Percentiles rank a stretch among this genome's conserved stretches.
Evolutionary conservation across 2,888 invertebrate species (phyloP).

Genomic region (Hydraecia micacea): DNA sequence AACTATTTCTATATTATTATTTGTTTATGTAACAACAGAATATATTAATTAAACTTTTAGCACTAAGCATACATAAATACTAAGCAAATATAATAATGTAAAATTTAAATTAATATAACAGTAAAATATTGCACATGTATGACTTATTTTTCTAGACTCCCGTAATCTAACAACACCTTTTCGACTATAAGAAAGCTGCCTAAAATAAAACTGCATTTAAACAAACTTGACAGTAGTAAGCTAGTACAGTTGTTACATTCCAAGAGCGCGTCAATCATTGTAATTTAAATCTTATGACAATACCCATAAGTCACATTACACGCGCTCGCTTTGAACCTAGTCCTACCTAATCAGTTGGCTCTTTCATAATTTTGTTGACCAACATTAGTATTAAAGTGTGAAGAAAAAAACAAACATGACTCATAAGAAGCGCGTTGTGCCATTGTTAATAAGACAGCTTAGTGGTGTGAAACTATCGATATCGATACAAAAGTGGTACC

Average conservation of each 20-base stretch:
- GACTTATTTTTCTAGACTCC: conserved; percentile 1
- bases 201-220: not conserved
- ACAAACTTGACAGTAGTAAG: not conserved
- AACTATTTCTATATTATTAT: conserved; percentile 9
- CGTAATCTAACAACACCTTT: not conserved
- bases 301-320: not conserved
- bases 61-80: conserved; percentile 5
- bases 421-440: not conserved
- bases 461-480: conserved; percentile 9
- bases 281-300: conserved; percentile 1
- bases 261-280: not conserved
- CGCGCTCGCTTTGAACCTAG: not conserved
- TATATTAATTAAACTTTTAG: conserved; percentile 25
- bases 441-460: not conserved
- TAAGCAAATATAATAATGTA: conserved; percentile 10
- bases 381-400: not conserved
- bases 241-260: not conserved
- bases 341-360: not conserved
- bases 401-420: not conserved
- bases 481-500: conserved; percentile 6
- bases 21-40: conserved; percentile 12
- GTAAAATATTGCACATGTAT: conserved; percentile 48
- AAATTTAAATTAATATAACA: conserved; percentile 20
- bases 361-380: not conserved
- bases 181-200: not conserved